These are phyloP conservation scores for Hydrophis major DNA, from an alignment of 2,797 vertebrate genomes.

Conservation along the genomic window DNA sequence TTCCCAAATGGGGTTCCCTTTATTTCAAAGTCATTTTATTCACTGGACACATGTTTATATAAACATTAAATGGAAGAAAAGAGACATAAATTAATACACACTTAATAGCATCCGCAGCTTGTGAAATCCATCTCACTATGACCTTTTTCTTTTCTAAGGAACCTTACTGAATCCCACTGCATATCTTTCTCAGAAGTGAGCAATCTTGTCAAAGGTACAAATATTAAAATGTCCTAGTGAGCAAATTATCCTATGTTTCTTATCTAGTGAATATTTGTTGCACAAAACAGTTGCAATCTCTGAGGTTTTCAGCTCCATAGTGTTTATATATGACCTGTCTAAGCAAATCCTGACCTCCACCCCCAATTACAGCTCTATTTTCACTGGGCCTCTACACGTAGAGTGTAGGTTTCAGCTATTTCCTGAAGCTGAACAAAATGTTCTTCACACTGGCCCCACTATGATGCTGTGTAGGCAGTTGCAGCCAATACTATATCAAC, in stretches of 20 bases:
- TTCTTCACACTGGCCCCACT: background rate
- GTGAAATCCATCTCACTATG: slow-evolving; percentile 11
- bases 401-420: background rate
- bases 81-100: background rate
- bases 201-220: slow-evolving; percentile 3
- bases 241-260: slow-evolving; percentile 47
- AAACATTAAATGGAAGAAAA: background rate
- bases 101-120: background rate
- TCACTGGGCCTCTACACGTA: too few species aligned
- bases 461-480: background rate
- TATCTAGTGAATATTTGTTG: slow-evolving; percentile 25
- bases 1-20: background rate
- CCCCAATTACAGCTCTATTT: background rate
- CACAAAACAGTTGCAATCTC: background rate
- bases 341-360: background rate
- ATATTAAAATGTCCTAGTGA: slow-evolving; percentile 33
- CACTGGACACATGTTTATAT: background rate
- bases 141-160: slow-evolving; percentile 28
- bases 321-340: too few species aligned
- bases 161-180: slow-evolving; percentile 41
- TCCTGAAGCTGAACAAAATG: background rate
- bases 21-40: background rate
- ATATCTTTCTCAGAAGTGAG: slow-evolving; percentile 44
- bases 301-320: background rate
- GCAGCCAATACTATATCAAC: background rate